phyloP scores from a whole-genome alignment of 2,797 vertebrate species.

The Novumbra hubbsi region DNA sequence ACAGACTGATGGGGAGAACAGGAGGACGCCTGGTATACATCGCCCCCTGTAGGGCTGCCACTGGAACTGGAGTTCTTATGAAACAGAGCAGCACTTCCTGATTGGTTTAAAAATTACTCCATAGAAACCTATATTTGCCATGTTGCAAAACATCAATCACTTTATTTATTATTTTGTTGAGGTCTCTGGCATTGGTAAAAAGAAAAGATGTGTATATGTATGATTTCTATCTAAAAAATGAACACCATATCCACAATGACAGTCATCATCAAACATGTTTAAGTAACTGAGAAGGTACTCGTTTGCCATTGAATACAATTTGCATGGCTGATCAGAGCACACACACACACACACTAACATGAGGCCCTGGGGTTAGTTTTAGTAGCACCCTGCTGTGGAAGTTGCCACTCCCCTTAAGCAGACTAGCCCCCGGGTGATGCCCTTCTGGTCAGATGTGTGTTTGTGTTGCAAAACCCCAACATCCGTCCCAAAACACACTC shows the following conservation, averaged over 20 bases:
- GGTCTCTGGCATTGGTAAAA: slow-evolving; percentile 50
- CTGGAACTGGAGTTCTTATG: slow-evolving; percentile 54
- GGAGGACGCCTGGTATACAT: slow-evolving; percentile 42
- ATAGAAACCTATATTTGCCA: slow-evolving; percentile 14
- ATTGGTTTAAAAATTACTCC: slow-evolving; percentile 33
- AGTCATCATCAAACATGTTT: slow-evolving; percentile 61
- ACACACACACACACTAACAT: slow-evolving; percentile 38
- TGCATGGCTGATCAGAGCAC: slow-evolving; percentile 63
- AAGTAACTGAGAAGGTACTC: slow-evolving; percentile 66
- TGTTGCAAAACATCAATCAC: slow-evolving; percentile 21
- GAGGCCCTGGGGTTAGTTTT: slow-evolving; percentile 71
- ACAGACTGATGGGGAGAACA: slow-evolving; percentile 31
- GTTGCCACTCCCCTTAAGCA: slow-evolving; percentile 81
- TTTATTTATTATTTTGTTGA: slow-evolving; percentile 31
- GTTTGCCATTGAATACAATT: slow-evolving; percentile 61
- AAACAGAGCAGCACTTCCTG: slow-evolving; percentile 57
- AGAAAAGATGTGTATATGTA: slow-evolving; percentile 49
- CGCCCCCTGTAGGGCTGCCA: slow-evolving; percentile 65
- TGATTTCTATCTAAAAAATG: slow-evolving; percentile 47
- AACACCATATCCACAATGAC: slow-evolving; percentile 70
- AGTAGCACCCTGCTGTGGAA: slow-evolving; percentile 82
- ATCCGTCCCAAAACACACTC: slow-evolving; percentile 5
- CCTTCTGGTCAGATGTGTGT: slow-evolving; percentile 38
- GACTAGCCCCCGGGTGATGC: slow-evolving; percentile 66
- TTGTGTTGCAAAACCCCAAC: slow-evolving; percentile 18